phyloP scores from a whole-genome alignment of 1,140 invertebrate genomes.

The Ceratina australensis region DNA sequence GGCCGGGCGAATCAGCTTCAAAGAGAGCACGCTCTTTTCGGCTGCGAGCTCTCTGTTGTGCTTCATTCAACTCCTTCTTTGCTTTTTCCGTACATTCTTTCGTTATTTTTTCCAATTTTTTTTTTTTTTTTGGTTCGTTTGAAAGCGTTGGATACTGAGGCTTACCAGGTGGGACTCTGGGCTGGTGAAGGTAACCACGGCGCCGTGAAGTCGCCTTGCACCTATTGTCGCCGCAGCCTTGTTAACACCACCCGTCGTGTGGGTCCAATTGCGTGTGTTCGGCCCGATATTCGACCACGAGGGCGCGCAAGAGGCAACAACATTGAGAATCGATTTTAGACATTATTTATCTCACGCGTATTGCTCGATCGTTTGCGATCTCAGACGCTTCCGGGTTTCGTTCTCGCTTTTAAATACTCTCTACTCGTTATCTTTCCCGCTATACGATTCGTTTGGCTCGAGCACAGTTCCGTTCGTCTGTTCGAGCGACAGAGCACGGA shows the following conservation, averaged over 20 bases:
- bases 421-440: neutral
- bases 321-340: slow-evolving; percentile 63
- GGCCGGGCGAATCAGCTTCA: slow-evolving; percentile 59
- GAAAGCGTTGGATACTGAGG: slow-evolving; percentile 66
- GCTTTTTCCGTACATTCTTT: slow-evolving; percentile 7
- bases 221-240: slow-evolving; percentile 72
- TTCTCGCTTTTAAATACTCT: neutral
- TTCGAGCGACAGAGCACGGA: neutral
- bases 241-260: slow-evolving; percentile 49
- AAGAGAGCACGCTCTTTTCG: slow-evolving; percentile 52
- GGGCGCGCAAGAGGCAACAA: slow-evolving; percentile 59
- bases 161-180: slow-evolving; percentile 84
- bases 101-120: slow-evolving; percentile 4
- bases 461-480: neutral
- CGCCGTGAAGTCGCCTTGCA: slow-evolving; percentile 78
- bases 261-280: slow-evolving; percentile 60
- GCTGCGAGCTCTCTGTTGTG: slow-evolving; percentile 55
- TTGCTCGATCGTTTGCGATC: neutral
- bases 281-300: slow-evolving; percentile 53
- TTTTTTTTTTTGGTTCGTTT: slow-evolving; percentile 31
- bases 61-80: slow-evolving; percentile 42
- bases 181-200: slow-evolving; percentile 85
- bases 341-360: neutral
- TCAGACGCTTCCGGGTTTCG: neutral
- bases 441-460: neutral